Base-by-base conservation (phyloP, 2,888 invertebrate species). In the Arctia plantaginis region DNA sequence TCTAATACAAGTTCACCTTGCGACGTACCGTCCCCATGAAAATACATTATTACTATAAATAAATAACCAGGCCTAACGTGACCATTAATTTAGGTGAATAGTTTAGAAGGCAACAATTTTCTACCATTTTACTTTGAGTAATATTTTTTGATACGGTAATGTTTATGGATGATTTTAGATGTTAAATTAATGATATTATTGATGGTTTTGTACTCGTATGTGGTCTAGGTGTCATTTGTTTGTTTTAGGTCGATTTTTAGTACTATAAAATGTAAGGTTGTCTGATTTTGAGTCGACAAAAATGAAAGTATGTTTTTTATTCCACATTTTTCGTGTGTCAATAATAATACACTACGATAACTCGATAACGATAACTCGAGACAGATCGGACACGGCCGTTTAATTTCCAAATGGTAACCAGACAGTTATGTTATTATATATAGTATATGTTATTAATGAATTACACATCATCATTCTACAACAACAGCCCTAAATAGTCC, bases 31-130 rank as follows among this genome's bases (percentile, higher is more conserved):
- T 51, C 47, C 23, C 10, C 20, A 33, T 55, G 66, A 69, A 74
- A 66, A 41, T 69, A 70, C 51, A 59, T 74, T 69, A 73, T 73
- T 59, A 35, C 41, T 70, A n/a, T 74, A 39, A 70, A 69, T 66
- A 74, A 73, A 64, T 73, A 64, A 73, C 69, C 13, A 30, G 18
- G 23, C 10, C 10, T 67, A 67, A 67, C 66, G 18, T 59, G 55
- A 72, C 59, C 59, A 68, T 62, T 67, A 44, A 62, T 72, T 72
- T 67, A 27, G n/a, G 44, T 18, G 30, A 67, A 68, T 44, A 30
- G 44, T 15, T 33, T 7, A 66, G 66, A 71, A 47, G 66, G 23
- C 66, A 71, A 67, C 66, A 66, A 66, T 72, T 67, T 66, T 72
- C 41, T 30, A 39, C 20, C 59, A 72, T 35, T 55, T 66, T 66